Base-by-base conservation (phyloP, 2,797 vertebrate species). In the Antennarius maculatus region DNA sequence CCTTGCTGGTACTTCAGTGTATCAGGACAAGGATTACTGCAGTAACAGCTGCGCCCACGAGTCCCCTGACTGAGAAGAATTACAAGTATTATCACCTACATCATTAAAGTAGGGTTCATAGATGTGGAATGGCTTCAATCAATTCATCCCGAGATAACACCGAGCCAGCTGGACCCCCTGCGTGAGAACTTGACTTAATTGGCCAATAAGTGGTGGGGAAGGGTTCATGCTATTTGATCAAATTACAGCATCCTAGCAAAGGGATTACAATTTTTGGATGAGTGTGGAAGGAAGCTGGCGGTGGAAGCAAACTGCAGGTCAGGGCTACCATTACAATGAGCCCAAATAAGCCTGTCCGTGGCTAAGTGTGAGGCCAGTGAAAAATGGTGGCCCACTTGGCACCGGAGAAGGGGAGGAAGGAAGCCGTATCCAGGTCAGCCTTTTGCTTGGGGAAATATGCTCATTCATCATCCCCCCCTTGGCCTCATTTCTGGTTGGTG, bases 71-170 rank as follows among this genome's bases (percentile, higher is more conserved):
- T 97, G 95, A 97, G 96, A 98, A 96, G 96, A 98, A 98, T 98
- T 97, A 98, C 95, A 97, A 97, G 96, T 97, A 98, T 99, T 97
- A 99, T 98, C 97, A 98, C 97, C 97, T 95, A 96, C 95, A 98
- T 99, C 97, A 98, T 99, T 99, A 99, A 98, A 96, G 94, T 73
- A 85, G 94, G 95, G 93, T 96, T 96, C 96, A 95, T 96, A 95
- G 96, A 97, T 93, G 95, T 94, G 90, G 93, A 94, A 95, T 92
- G 92, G 95, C 95, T 97, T 98, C 96, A 96, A 98, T 98, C 97
- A 98, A 97, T 97, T 96, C 95, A 95, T 97, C 95, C 95, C 94
- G 91, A 92, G 95, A 95, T 95, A 97, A 96, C 96, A 94, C 92
- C 91, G 93, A 94, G 94, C 96, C 97, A 98, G 95, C 95, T 97